phyloP scores from a whole-genome alignment of 1,140 invertebrate species.

The Zeugodacus cucurbitae region DNA sequence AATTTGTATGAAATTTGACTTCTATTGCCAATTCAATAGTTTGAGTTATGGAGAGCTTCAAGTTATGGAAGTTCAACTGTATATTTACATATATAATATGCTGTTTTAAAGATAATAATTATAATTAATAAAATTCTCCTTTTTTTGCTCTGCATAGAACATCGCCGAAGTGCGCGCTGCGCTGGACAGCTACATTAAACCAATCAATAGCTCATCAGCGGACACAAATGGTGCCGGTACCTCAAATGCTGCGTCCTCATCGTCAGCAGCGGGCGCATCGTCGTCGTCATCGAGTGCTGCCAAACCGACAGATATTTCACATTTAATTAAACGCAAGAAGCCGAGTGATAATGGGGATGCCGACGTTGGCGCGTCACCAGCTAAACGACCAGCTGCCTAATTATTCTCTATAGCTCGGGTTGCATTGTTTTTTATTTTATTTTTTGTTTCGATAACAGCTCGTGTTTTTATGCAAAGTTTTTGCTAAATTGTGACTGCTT shows the following conservation, averaged over 20 bases:
- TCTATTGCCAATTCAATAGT: no score
- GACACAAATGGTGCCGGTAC: conserved; percentile 49
- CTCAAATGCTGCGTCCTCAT: conserved; percentile 45
- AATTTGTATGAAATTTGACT: no score
- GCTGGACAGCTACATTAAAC: conserved; percentile 61
- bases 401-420: not conserved
- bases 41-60: no score
- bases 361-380: conserved; percentile 58
- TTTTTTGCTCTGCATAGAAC: conserved; percentile 44
- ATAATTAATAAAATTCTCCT: not conserved
- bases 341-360: conserved; percentile 62
- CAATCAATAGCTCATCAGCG: conserved; percentile 49
- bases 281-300: conserved; percentile 51
- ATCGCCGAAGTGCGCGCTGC: conserved; percentile 63
- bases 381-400: conserved; percentile 59
- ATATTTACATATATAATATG: no score
- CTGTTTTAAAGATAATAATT: not conserved
- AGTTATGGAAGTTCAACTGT: no score
- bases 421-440: not conserved
- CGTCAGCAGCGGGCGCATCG: conserved; percentile 47
- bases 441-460: not conserved
- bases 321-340: conserved; percentile 65
- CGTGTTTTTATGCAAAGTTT: not conserved
- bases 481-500: conserved; percentile 27
- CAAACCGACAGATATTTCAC: conserved; percentile 63